phyloP scores from a whole-genome alignment of 2,888 invertebrate genomes.

The Meiosimyza decipiens region DNA sequence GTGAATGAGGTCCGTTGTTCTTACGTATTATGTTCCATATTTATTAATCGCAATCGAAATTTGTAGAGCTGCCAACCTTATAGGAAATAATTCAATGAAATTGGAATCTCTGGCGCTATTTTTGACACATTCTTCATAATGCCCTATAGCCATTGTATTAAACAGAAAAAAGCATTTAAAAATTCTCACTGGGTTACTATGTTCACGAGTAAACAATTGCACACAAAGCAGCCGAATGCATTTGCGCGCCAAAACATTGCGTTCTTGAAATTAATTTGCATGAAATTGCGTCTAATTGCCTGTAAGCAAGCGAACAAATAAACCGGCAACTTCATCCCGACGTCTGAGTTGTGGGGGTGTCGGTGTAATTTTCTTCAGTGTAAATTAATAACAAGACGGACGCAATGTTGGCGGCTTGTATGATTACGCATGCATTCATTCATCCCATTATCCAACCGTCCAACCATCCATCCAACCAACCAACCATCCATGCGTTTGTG shows the following conservation, averaged over 20 bases:
- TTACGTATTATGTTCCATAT: no score
- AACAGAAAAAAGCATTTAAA: no score
- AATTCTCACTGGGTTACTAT: no score
- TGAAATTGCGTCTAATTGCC: constrained; percentile 48
- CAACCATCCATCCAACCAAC: background rate
- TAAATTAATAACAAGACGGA: background rate
- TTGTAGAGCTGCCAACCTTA: no score
- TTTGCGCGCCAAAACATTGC: constrained; percentile 29
- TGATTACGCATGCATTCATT: constrained; percentile 6
- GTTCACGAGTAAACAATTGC: background rate
- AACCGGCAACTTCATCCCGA: constrained; percentile 5
- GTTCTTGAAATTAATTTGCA: constrained; percentile 48
- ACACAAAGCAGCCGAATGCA: background rate
- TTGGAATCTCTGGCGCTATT: no score
- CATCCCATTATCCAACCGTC: constrained; percentile 8
- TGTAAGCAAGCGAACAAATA: background rate
- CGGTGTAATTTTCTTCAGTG: background rate
- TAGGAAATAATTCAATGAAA: no score
- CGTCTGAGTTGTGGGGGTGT: constrained; percentile 28
- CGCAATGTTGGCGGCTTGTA: constrained; percentile 13
- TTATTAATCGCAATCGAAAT: no score
- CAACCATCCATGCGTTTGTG: constrained; percentile 2
- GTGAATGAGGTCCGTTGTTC: no score
- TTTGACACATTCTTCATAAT: no score
- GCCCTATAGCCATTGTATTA: no score